Evolutionary conservation across 2,888 invertebrate species (phyloP).

Genomic region (Temnothorax ravouxi): DNA sequence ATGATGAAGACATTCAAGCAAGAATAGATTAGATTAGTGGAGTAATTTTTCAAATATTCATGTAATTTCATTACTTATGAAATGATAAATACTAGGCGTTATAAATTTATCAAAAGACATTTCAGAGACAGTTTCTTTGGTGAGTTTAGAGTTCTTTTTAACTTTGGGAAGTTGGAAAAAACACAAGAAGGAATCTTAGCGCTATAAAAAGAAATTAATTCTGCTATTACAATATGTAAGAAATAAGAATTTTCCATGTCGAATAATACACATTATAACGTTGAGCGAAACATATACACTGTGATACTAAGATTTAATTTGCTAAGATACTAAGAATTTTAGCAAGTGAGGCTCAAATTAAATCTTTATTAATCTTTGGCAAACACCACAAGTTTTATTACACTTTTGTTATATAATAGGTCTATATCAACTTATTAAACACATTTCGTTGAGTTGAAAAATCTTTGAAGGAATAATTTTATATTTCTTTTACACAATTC

Average conservation of each 20-base stretch:
- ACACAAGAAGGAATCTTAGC: not conserved
- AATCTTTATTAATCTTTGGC: conserved; percentile 9
- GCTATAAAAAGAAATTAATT: not conserved
- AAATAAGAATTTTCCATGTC: not conserved
- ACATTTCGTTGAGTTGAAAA: not conserved
- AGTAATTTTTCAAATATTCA: conserved; percentile 16
- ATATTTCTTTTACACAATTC: not conserved
- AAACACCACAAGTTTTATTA: not conserved
- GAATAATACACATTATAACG: not conserved
- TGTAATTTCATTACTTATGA: not conserved
- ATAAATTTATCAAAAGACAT: not conserved
- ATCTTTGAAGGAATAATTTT: not conserved
- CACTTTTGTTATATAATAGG: not conserved
- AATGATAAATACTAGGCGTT: not conserved
- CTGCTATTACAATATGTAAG: not conserved
- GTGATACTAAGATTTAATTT: not conserved
- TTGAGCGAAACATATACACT: not conserved
- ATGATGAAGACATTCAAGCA: conserved; percentile 29
- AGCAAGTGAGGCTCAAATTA: conserved; percentile 6
- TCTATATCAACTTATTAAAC: not conserved
- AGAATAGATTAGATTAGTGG: conserved; percentile 15
- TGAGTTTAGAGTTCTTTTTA: not conserved
- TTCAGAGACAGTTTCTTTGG: not conserved
- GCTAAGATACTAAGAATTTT: not conserved
- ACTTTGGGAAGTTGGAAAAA: not conserved